A percentile compares a stretch with the other conserved stretches of the same genome.
These are phyloP conservation scores for Indri indri DNA, from an alignment of 2,113 vertebrate genomes.

Conservation along the genomic window DNA sequence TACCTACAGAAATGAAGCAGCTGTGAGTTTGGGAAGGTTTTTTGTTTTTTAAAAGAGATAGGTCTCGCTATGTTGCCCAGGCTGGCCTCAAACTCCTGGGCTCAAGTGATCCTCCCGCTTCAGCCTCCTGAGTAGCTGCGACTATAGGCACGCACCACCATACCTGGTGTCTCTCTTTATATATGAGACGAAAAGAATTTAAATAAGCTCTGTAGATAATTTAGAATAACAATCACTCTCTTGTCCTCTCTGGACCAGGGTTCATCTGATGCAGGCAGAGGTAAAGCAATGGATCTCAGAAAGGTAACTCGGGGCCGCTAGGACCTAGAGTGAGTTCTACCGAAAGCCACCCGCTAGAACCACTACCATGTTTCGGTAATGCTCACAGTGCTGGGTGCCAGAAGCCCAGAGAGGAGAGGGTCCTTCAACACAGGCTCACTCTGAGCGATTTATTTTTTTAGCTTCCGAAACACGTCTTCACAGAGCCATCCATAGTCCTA, in stretches of 20 bases:
- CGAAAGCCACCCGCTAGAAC: background rate
- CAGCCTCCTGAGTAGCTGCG: too few relatives aligned
- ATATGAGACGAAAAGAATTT: background rate
- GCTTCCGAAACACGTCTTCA: background rate
- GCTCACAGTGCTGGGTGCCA: fast-evolving
- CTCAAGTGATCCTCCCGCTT: too few relatives aligned
- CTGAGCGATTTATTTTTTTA: background rate
- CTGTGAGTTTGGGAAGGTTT: background rate
- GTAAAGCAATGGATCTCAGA: background rate
- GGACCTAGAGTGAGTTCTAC: background rate
- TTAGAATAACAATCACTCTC: background rate
- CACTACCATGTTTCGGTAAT: background rate
- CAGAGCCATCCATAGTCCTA: background rate
- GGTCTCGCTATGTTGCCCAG: too few relatives aligned
- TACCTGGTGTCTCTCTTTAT: background rate
- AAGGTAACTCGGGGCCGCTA: background rate
- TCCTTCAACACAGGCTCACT: background rate
- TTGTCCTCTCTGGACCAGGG: background rate
- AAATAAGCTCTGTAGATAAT: background rate
- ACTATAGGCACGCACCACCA: too few relatives aligned
- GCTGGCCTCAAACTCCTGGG: too few relatives aligned
- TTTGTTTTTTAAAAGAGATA: too few relatives aligned
- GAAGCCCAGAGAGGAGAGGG: background rate
- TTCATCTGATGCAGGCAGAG: background rate
- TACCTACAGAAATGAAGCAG: conserved; percentile 85